These are phyloP conservation scores for Holothuria leucospilota DNA, from an alignment of 53 echinoderm and acorn worm genomes.

Conservation along the genomic window DNA sequence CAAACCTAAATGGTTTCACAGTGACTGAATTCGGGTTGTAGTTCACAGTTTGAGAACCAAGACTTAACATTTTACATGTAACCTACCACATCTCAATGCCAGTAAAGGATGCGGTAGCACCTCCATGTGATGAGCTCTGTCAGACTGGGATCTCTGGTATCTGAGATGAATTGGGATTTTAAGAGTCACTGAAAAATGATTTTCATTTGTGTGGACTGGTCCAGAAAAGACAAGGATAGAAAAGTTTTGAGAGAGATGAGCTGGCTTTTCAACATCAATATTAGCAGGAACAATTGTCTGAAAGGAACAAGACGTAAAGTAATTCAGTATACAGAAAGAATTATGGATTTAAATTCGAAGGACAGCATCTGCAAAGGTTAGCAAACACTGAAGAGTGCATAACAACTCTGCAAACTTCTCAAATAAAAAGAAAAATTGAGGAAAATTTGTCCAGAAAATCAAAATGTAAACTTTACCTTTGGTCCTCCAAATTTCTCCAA, in stretches of 20 bases:
- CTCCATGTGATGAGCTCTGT: not conserved
- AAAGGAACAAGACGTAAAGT: not conserved
- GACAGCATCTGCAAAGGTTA: no score
- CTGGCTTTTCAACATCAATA: slow-evolving; percentile 44
- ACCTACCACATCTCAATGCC: slow-evolving; percentile 37
- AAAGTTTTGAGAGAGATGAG: not conserved
- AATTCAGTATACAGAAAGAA: not conserved
- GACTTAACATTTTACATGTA: no score
- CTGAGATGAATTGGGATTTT: slow-evolving; percentile 35
- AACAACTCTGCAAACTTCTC: no score
- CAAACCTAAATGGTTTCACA: no score
- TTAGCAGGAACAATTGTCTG: slow-evolving; percentile 7
- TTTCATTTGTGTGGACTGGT: not conserved
- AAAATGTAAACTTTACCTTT: slow-evolving; percentile 2
- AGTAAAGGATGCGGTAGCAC: slow-evolving; percentile 15
- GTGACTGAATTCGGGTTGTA: no score
- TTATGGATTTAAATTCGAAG: no score
- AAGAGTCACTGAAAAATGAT: not conserved
- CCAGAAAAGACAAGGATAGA: not conserved
- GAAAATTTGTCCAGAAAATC: no score
- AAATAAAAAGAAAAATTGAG: no score
- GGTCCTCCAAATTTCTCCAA: slow-evolving; percentile 47
- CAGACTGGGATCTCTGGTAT: slow-evolving; percentile 9
- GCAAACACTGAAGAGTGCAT: no score
- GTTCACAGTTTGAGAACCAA: no score